Evolutionary conservation across 1,140 invertebrate species (phyloP).

Genomic region (Camponotus vicinus): DNA sequence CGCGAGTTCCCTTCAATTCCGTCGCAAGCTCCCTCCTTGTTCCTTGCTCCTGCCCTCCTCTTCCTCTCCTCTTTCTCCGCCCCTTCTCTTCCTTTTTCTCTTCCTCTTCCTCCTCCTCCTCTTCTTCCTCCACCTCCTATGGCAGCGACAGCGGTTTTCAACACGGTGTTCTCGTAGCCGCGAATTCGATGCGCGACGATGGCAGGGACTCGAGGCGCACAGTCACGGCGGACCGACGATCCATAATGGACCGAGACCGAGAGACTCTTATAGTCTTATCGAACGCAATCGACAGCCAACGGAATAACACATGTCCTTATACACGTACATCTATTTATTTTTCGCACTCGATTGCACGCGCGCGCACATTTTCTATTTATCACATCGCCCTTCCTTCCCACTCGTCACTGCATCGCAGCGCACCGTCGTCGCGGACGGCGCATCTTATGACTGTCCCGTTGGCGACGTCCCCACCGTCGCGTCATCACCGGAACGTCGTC

Average conservation of each 20-base stretch:
- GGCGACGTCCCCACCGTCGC: conserved; percentile 24
- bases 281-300: conserved; percentile 40
- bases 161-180: conserved; percentile 42
- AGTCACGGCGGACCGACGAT: conserved; percentile 43
- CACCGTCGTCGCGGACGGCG: conserved; percentile 14
- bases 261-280: conserved; percentile 21
- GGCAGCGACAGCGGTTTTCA: conserved; percentile 51
- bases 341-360: background rate
- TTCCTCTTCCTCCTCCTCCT: background rate
- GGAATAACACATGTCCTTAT: conserved; percentile 39
- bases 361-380: conserved; percentile 36
- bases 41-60: conserved; percentile 6
- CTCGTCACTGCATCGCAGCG: conserved; percentile 17
- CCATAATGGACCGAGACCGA: conserved; percentile 21
- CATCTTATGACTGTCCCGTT: conserved; percentile 20
- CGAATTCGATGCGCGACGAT: conserved; percentile 50
- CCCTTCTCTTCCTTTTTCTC: background rate
- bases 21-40: conserved; percentile 32
- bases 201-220: conserved; percentile 30
- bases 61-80: background rate
- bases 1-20: conserved; percentile 44
- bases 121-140: background rate
- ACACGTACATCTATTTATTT: conserved; percentile 28
- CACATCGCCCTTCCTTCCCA: background rate
- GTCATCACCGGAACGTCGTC: background rate